Base-by-base conservation (phyloP, 2,113 vertebrate species). In the Corythornis cristatus region DNA sequence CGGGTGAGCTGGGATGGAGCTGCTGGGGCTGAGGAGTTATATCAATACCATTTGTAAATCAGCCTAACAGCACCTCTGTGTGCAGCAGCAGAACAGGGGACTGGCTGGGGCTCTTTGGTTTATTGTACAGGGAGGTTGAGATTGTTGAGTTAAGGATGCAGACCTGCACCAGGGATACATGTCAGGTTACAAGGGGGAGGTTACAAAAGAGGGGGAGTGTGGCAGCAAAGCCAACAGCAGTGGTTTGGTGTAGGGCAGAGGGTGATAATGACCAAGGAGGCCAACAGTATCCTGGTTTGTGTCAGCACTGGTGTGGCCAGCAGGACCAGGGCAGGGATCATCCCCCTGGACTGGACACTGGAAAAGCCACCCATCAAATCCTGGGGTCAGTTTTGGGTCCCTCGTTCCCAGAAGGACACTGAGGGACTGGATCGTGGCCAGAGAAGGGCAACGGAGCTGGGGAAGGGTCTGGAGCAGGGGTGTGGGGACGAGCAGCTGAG, bases 181-280 rank as follows among this genome's bases (percentile, higher is more conserved):
- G 1, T 7, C 0, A 8, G 23, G 25, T 4, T 62, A 11, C 0
- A 0, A 6, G 6, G 40, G 3, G 0, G 15, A 25, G 28, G 6
- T 18, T 9, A 45, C 35, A 40, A 35, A 18, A 37, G 60, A 19
- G 2, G 6, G 23, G 8, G 29, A 56, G 4, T 0, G 18, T 0
- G 0, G 46, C 40, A 65, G 51, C 9, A 25, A 56, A 37, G 14
- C 13, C 43, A 8, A 1, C 3, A 51, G 50, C 1, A 3, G 40
- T 1, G 0, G 6, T 29, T 67, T 14, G 31, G 8, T 26, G n/a
- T 11, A 23, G 15, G 25, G 8, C 26, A 4, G 6, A 5, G 6
- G 18, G 28, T 35, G 48, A 25, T 50, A 50, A 22, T 12, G 46
- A 48, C 46, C 20, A 23, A 48, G 46, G 17, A 48, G 17, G 20